These are phyloP conservation scores for Narcine bancroftii DNA, from an alignment of 2,113 vertebrate genomes.

Conservation along the genomic window DNA sequence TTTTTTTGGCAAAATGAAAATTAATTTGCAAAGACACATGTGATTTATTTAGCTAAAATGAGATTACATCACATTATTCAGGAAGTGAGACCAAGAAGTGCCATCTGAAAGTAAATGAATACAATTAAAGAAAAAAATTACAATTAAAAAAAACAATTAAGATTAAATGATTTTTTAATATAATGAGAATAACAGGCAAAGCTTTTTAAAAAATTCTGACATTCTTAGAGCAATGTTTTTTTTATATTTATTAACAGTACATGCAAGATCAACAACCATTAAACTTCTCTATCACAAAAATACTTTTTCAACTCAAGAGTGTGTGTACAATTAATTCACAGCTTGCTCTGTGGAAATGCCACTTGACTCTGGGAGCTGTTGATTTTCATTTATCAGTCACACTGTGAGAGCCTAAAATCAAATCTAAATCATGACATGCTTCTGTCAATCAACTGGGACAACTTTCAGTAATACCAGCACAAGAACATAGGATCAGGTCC, in stretches of 20 bases:
- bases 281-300: neutral
- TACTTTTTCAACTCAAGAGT: neutral
- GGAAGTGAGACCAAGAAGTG: slow-evolving; percentile 1
- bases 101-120: neutral
- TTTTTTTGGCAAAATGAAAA: neutral
- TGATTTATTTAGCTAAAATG: neutral
- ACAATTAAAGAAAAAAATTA: too few species aligned
- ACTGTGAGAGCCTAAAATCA: neutral
- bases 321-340: neutral
- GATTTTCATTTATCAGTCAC: neutral
- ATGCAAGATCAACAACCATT: neutral
- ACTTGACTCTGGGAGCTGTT: slow-evolving; percentile 14
- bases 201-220: neutral
- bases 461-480: neutral
- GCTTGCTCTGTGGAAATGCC: neutral
- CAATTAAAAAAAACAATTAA: too few species aligned
- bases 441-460: neutral
- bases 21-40: neutral
- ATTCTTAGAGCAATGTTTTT: neutral
- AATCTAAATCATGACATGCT: neutral
- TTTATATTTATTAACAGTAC: neutral
- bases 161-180: too few species aligned
- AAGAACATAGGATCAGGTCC: neutral
- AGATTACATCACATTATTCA: slow-evolving; percentile 4
- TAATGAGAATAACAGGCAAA: neutral